Evolutionary conservation across 1,140 invertebrate genomes (phyloP), one percentile per base, ranked within the genome.

Genomic region (Drosophila prosaltans): DNA sequence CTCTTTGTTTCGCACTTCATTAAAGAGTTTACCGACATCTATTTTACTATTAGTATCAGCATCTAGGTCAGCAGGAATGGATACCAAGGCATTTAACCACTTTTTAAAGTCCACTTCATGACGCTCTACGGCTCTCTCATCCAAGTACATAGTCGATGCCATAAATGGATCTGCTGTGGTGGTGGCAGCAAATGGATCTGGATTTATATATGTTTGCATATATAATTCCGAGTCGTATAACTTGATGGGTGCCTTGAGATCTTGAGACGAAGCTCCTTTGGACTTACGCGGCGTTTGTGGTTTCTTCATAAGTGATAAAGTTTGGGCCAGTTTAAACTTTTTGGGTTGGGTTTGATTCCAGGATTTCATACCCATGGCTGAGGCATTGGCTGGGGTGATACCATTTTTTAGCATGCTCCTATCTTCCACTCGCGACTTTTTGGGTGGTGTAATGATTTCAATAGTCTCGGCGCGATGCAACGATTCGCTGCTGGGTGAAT

Each of bases 61-160:
- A 75, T 95, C 94, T 0, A 96, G 92, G 76, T 96, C 95, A 0
- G 94, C 93, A 1, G 96, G 96, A 6, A 97, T 96, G 2, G 97
- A 97, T 1, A 98, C 92, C 39, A 98, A 93, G 63, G 95, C 96
- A 92, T 98, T 98, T 0, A 98, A 92, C 97, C 97, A 98, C 72
- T 96, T 95, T 73, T 95, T 96, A 80, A 98, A 97, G 73, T 96
- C 95, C 0, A 93, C 92, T 92, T 97, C 96, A 91, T 98, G 96
- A 70, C 95, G 95, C 57, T 96, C 94, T 9, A 97, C 94, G 93
- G 97, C 97, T 80, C 94, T 93, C 77, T 96, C 95, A 92, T 97
- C 96, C 89, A 96, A 95, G 84, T 96, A 97, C 83, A 96, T 93
- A 2, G 94, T 94, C 9, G 94, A 93, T 3, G 94, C 94, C 43